Conservation (phyloP, 2,888 invertebrate genomes). For the Argyra leucocephala region DNA sequence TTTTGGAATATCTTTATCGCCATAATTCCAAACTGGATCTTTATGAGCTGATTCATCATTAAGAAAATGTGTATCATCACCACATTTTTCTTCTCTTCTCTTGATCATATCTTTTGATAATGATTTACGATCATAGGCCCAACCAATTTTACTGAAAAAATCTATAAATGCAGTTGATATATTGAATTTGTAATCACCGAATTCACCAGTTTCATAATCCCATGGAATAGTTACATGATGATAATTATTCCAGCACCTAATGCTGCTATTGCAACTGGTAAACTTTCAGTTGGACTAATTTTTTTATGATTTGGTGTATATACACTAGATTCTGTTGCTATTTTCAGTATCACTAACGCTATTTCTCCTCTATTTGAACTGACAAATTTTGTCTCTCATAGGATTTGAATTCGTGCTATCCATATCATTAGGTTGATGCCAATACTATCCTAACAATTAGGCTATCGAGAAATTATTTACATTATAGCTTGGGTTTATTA, state of each 20-base stretch:
- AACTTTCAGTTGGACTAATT: constrained; percentile 63
- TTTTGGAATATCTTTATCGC: constrained; percentile 49
- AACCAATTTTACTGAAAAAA: constrained; percentile 65
- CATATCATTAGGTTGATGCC: no score
- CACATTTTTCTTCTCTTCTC: constrained; percentile 49
- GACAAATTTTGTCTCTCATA: no score
- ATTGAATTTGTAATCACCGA: constrained; percentile 57
- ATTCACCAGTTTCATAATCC: constrained; percentile 60
- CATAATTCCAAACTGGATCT: constrained; percentile 53
- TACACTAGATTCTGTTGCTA: no score
- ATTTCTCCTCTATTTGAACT: no score
- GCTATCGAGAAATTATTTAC: no score
- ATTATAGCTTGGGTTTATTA: no score
- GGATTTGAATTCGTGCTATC: no score
- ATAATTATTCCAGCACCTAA: constrained; percentile 72
- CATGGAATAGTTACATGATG: constrained; percentile 67
- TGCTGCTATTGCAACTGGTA: constrained; percentile 63
- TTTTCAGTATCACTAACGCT: no score
- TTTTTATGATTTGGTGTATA: no score
- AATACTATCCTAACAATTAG: no score
- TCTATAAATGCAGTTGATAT: constrained; percentile 73
- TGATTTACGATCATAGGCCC: constrained; percentile 70
- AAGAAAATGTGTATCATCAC: constrained; percentile 49
- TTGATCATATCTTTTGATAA: constrained; percentile 50
- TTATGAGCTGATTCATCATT: constrained; percentile 38